Evolutionary conservation across 2,888 invertebrate genomes (phyloP).

Genomic region (Amphipyra berbera): DNA sequence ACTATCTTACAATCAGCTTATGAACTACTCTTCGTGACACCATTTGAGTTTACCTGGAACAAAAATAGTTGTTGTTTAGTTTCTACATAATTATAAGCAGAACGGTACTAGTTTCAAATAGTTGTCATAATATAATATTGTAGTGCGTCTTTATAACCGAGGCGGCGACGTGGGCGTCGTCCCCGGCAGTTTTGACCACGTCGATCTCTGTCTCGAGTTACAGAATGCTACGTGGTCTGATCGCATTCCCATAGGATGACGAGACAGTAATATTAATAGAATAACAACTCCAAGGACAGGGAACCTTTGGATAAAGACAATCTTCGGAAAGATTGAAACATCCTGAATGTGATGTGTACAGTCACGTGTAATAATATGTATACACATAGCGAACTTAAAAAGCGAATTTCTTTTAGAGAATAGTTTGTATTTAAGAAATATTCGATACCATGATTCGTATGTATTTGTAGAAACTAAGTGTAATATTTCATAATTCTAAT

Average conservation of each 20-base stretch:
- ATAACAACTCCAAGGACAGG: background rate
- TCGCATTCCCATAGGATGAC: constrained; percentile 36
- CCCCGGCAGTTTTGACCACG: constrained; percentile 61
- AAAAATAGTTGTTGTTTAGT: background rate
- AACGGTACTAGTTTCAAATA: background rate
- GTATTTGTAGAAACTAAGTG: too few relatives aligned
- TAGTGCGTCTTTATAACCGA: constrained; percentile 80
- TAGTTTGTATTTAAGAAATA: too few relatives aligned
- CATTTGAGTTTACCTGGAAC: background rate
- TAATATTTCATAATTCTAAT: too few relatives aligned
- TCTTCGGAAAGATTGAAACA: too few relatives aligned
- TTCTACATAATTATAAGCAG: background rate
- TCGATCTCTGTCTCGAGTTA: constrained; percentile 48
- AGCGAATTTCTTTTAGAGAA: too few relatives aligned
- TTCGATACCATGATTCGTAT: too few relatives aligned
- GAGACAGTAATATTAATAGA: constrained; percentile 28
- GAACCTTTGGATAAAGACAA: too few relatives aligned
- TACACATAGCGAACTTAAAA: too few relatives aligned
- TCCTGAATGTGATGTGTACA: too few relatives aligned
- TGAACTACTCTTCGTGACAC: background rate
- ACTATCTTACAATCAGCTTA: too few relatives aligned
- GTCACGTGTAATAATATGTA: too few relatives aligned
- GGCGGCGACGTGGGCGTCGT: constrained; percentile 24
- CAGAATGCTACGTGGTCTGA: constrained; percentile 30
- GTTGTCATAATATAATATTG: constrained; percentile 50